A percentile compares a stretch with the other conserved stretches of the same genome.
phyloP scores from a whole-genome alignment of 2,113 vertebrate species.

The Alouatta palliata region DNA sequence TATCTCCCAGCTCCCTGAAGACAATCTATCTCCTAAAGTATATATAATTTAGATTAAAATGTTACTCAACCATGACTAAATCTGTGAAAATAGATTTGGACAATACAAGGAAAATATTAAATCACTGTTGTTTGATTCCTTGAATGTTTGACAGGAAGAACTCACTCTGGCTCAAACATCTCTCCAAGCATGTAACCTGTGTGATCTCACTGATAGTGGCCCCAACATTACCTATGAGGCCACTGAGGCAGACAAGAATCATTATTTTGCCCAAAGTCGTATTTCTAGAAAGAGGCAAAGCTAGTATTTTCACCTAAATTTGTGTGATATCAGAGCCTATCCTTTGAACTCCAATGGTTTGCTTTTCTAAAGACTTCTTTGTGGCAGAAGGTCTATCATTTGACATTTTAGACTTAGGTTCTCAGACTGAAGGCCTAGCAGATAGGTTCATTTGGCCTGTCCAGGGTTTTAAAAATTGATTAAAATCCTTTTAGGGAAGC shows the following conservation, averaged over 20 bases:
- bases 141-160: neutral
- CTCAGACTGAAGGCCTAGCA: neutral
- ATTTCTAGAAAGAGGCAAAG: neutral
- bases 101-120: neutral
- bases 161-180: neutral
- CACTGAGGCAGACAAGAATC: neutral
- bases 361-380: neutral
- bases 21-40: neutral
- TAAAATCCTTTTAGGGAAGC: neutral
- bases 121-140: neutral
- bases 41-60: constrained; percentile 14
- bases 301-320: neutral
- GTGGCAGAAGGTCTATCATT: neutral
- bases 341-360: neutral
- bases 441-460: neutral
- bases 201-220: too few species aligned
- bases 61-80: neutral
- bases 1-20: neutral
- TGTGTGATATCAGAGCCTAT: neutral
- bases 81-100: neutral
- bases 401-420: neutral
- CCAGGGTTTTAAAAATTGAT: neutral
- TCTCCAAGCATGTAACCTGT: neutral
- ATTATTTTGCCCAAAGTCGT: neutral
- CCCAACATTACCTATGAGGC: neutral